Percentiles rank a stretch among this genome's conserved stretches.
Conservation (phyloP, 1,140 invertebrate species). For the Nephila pilipes region DNA sequence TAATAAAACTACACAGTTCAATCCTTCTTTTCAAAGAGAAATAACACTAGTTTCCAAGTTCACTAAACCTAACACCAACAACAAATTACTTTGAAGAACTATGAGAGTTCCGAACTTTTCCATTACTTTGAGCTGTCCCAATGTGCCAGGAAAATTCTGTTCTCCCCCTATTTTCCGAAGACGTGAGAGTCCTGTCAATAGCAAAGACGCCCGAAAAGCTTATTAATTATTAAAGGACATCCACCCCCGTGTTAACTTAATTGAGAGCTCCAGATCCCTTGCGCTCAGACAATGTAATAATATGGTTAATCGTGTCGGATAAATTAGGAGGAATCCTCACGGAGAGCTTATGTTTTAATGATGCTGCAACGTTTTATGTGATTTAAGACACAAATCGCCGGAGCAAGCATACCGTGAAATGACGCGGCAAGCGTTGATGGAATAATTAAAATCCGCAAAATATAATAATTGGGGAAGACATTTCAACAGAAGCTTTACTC, state of each 20-base stretch:
- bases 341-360: background rate
- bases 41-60: background rate
- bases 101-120: background rate
- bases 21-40: too few species aligned
- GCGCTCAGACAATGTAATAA: background rate
- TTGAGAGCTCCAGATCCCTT: background rate
- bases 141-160: background rate
- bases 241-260: background rate
- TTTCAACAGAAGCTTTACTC: too few species aligned
- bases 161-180: background rate
- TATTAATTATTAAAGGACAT: background rate
- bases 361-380: background rate
- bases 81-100: background rate
- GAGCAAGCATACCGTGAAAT: background rate
- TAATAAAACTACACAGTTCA: too few species aligned
- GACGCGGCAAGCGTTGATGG: background rate
- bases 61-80: background rate
- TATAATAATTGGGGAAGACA: background rate
- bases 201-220: background rate
- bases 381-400: background rate
- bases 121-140: background rate
- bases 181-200: background rate
- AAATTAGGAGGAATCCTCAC: background rate
- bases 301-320: background rate
- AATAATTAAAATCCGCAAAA: background rate